A percentile compares a stretch with the other conserved stretches of the same genome.
These are phyloP conservation scores for Phoxinus dragarum DNA, from an alignment of 2,797 vertebrate species.

Conservation along the genomic window DNA sequence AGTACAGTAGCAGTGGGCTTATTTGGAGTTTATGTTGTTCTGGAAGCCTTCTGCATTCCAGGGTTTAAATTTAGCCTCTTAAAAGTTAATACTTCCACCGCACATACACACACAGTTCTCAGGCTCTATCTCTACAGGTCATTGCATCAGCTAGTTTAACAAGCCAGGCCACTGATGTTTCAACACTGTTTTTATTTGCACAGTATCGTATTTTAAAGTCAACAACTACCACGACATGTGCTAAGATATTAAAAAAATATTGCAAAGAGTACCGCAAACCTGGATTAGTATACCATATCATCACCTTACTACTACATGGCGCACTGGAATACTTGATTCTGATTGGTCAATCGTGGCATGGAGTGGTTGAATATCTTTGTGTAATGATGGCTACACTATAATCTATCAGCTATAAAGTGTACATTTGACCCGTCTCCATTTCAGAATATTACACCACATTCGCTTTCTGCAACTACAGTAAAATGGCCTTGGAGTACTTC, in stretches of 20 bases:
- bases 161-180: conserved; percentile 67
- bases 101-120: conserved; percentile 65
- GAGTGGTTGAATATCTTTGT: not conserved
- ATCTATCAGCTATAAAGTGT: not conserved
- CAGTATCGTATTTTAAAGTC: conserved; percentile 67
- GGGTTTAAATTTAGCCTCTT: conserved; percentile 85
- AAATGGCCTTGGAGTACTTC: not conserved
- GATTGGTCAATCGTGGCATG: not conserved
- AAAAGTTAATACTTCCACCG: conserved; percentile 82
- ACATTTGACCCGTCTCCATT: not conserved
- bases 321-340: not conserved
- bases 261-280: not conserved
- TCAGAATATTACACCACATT: not conserved
- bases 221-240: conserved; percentile 60
- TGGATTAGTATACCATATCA: conserved; percentile 11
- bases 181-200: conserved; percentile 76
- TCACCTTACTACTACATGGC: not conserved
- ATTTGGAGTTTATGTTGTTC: conserved; percentile 82
- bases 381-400: not conserved
- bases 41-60: conserved; percentile 77
- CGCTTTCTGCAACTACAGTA: not conserved
- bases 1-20: conserved; percentile 68
- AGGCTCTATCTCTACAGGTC: conserved; percentile 67
- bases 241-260: conserved; percentile 48
- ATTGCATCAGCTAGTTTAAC: conserved; percentile 65